A percentile compares a stretch with the other conserved stretches of the same genome.
phyloP scores from a whole-genome alignment of 2,888 invertebrate genomes.

The Sepioteuthis lessoniana region DNA sequence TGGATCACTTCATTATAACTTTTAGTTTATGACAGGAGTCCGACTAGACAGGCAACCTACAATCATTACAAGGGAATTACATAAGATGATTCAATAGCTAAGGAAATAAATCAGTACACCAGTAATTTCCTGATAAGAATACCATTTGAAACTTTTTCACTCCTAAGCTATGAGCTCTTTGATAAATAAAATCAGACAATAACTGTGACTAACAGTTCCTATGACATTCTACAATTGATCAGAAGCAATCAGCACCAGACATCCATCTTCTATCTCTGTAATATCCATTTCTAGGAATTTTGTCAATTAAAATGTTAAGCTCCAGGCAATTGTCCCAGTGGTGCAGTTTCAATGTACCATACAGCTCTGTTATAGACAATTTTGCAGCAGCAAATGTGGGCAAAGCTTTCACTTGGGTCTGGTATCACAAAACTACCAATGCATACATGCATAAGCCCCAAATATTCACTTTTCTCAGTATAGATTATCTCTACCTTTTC shows the following conservation, averaged over 20 bases:
- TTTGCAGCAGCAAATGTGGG: background rate
- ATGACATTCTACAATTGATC: background rate
- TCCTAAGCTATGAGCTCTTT: background rate
- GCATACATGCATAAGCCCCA: background rate
- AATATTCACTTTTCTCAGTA: background rate
- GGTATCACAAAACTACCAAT: background rate
- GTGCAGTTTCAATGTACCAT: background rate
- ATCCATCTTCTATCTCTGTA: background rate
- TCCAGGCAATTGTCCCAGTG: background rate
- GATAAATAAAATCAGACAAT: background rate
- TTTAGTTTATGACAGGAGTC: no score
- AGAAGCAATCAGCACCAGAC: background rate
- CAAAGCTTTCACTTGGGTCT: constrained; percentile 8
- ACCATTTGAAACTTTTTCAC: background rate
- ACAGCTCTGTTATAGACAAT: background rate
- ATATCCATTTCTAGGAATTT: background rate
- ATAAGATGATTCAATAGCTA: background rate
- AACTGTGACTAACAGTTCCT: background rate
- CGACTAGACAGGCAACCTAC: no score
- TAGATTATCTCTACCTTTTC: background rate
- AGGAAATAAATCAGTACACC: background rate
- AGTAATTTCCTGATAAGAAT: background rate
- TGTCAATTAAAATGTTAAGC: background rate
- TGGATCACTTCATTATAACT: no score
- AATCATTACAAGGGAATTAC: no score